phyloP scores from a whole-genome alignment of 1,140 invertebrate species.

The Drosophila rufa region DNA sequence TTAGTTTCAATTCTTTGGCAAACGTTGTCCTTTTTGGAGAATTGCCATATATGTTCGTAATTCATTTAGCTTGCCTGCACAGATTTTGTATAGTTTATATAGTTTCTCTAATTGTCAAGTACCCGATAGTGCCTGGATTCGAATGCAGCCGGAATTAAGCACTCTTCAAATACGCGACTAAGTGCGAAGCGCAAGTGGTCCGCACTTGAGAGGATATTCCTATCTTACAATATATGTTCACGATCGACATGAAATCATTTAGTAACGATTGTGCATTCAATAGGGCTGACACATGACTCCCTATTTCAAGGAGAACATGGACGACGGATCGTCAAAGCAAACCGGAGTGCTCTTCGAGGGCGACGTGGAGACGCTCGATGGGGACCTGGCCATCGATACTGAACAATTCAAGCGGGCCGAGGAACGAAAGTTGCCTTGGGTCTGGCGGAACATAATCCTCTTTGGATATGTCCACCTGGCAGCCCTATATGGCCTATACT shows the following conservation, averaged over 20 bases:
- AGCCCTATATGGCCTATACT: constrained; percentile 93
- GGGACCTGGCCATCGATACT: constrained; percentile 83
- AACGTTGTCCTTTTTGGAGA: no score
- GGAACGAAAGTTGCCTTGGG: constrained; percentile 87
- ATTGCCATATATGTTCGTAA: neutral
- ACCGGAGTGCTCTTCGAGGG: constrained; percentile 88
- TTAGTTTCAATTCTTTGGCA: no score
- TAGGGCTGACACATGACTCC: neutral
- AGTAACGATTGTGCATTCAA: constrained; percentile 9
- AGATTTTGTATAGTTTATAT: neutral
- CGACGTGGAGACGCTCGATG: constrained; percentile 87
- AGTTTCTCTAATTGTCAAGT: neutral
- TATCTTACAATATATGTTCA: neutral
- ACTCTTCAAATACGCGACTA: neutral
- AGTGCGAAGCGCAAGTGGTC: neutral
- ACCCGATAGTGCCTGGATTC: neutral
- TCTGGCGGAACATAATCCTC: constrained; percentile 96
- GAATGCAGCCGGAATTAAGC: neutral
- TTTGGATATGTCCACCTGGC: constrained; percentile 95
- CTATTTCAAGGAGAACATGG: neutral
- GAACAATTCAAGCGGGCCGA: constrained; percentile 80
- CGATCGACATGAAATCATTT: neutral
- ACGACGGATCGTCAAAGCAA: constrained; percentile 48
- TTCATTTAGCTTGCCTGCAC: neutral
- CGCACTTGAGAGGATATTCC: neutral